Percentiles rank a stretch among this genome's conserved stretches.
Evolutionary conservation across 1,140 invertebrate genomes (phyloP).

Genomic region (Drosophila chauvacae): DNA sequence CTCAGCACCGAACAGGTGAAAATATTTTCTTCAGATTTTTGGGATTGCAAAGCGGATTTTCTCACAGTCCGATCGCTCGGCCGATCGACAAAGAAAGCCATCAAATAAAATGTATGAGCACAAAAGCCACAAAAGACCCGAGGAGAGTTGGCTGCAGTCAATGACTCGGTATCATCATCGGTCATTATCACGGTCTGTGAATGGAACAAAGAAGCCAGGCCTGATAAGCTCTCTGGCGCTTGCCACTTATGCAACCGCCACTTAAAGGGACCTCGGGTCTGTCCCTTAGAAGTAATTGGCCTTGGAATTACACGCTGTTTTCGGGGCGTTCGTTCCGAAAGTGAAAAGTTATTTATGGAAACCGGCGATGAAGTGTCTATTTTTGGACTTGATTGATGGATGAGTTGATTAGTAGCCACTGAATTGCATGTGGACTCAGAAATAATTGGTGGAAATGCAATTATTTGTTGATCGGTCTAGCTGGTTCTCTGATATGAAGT

Average conservation of each 20-base stretch:
- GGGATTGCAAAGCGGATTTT: slow-evolving; percentile 50
- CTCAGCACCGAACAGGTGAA: slow-evolving; percentile 58
- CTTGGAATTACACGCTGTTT: slow-evolving; percentile 50
- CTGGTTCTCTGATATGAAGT: slow-evolving; percentile 48
- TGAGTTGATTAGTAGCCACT: slow-evolving; percentile 53
- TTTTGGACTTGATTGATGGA: slow-evolving; percentile 48
- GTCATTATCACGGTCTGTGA: slow-evolving; percentile 59
- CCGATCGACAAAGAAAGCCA: slow-evolving; percentile 67
- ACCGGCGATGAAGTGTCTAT: slow-evolving; percentile 60
- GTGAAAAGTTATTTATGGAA: slow-evolving; percentile 71
- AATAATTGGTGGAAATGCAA: slow-evolving; percentile 65
- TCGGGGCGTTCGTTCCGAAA: slow-evolving; percentile 46
- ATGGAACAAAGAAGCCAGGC: slow-evolving; percentile 35
- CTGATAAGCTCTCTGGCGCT: slow-evolving; percentile 56
- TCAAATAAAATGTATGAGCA: slow-evolving; percentile 65
- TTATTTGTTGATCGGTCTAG: slow-evolving; percentile 62
- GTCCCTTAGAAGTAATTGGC: slow-evolving; percentile 64
- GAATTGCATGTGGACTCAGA: slow-evolving; percentile 43
- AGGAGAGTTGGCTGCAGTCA: slow-evolving; percentile 45
- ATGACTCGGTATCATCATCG: slow-evolving; percentile 65
- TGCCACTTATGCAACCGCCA: slow-evolving; percentile 60
- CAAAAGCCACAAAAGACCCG: slow-evolving; percentile 52
- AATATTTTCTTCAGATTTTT: slow-evolving; percentile 58
- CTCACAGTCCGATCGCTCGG: slow-evolving; percentile 36
- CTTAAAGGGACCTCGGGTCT: slow-evolving; percentile 26